Percentiles rank a stretch among this genome's conserved stretches.
phyloP scores from a whole-genome alignment of 2,113 vertebrate genomes.

The Lutjanus erythropterus region DNA sequence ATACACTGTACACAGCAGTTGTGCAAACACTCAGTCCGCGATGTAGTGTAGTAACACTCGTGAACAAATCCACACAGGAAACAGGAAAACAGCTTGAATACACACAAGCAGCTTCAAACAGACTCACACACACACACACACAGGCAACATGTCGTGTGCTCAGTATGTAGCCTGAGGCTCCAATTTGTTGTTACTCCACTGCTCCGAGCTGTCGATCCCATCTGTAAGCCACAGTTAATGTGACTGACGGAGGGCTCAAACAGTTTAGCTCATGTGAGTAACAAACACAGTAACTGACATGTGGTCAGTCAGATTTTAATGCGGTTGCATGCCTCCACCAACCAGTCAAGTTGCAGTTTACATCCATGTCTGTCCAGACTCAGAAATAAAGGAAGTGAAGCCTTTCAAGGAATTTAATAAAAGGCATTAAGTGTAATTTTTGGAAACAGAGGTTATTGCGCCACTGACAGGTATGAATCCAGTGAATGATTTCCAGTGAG shows the following conservation, averaged over 20 bases:
- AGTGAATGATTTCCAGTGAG: no score
- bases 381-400: no score
- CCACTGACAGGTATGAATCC: no score
- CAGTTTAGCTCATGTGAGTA: constrained; percentile 21
- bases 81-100: constrained; percentile 4
- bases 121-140: constrained; percentile 8
- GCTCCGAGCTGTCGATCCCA: constrained; percentile 22
- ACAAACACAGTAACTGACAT: constrained; percentile 16
- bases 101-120: constrained; percentile 8
- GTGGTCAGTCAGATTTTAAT: constrained; percentile 2
- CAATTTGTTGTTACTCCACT: constrained; percentile 38
- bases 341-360: no score
- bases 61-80: constrained; percentile 1
- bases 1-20: background rate
- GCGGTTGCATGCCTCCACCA: no score
- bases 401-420: no score
- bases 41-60: background rate
- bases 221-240: constrained; percentile 42
- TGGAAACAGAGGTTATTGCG: no score
- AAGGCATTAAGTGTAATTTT: no score
- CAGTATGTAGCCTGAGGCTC: constrained; percentile 34
- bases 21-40: constrained; percentile 1
- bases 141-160: constrained; percentile 24
- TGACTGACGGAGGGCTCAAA: constrained; percentile 21
- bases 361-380: no score